Evolutionary conservation across 2,113 vertebrate genomes (phyloP), one percentile per base, ranked within the genome.

Genomic region (Indri indri): DNA sequence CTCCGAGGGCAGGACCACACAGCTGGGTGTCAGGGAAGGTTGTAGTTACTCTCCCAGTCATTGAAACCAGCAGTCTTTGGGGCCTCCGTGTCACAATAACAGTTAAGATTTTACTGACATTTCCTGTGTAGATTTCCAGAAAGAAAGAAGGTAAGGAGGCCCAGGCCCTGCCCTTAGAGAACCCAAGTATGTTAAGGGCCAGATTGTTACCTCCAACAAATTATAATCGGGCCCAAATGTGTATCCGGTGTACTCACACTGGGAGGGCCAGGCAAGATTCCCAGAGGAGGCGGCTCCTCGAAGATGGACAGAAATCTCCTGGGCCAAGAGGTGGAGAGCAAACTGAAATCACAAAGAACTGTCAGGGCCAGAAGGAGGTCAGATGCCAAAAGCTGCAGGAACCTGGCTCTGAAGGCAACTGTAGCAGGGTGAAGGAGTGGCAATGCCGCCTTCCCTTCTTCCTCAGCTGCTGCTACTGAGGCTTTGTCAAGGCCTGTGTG

Each of bases 1-100:
- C 59, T 79, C 74, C 25, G 27, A 92, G 70, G 85, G 52, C 71
- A 95, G 81, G 76, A 77, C 94, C 94, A 96, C 88, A 77, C 91
- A 95, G 34, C 27, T 16, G 37, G 68, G 76, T 11, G 74, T 45
- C 76, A 83, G 74, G 45, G 34, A 94, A 74, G 66, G 27, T 63
- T 95, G 40, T 5, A 57, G 76, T 66, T 92, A 94, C n/a, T 81
- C 63, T 82, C 83, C 25, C 18, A 45, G n/a, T 6, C 47, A 84
- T 30, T 76, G 90, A 92, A 66, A 20, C 71, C 11, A 83, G 76
- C 18, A 94, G 76, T 88, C 73, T 94, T 54, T 27, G 23, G 70
- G 88, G 65, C 54, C 54, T 84, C 37, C 61, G 5, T 40, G 80
- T 88, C 65, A 83, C 63, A 54, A 76, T 4, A 86, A 81, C 30